Conservation (phyloP, 2,113 vertebrate genomes). For the Crotalus viridis region DNA sequence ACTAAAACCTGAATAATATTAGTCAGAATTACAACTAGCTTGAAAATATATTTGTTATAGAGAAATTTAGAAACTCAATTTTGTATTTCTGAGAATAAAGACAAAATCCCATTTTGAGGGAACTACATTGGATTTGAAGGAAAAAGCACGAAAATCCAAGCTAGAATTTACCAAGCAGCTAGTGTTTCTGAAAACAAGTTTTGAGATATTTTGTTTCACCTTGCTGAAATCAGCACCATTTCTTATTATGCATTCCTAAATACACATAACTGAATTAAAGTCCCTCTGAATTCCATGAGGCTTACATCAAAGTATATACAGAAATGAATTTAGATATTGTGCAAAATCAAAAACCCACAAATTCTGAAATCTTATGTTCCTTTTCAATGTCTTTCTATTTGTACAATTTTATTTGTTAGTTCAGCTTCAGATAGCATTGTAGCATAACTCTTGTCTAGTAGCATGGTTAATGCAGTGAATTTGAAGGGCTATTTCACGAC, state of each 20-base stretch:
- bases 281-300: not conserved
- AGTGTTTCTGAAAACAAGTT: not conserved
- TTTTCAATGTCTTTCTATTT: not conserved
- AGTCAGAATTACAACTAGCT: not conserved
- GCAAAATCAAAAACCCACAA: not conserved
- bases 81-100: constrained; percentile 1
- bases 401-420: not conserved
- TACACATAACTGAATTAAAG: not conserved
- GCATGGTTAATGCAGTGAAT: not conserved
- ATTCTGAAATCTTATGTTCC: not conserved
- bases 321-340: not conserved
- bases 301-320: not conserved
- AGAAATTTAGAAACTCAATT: not conserved
- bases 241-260: not conserved
- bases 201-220: not conserved
- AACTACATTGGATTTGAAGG: not conserved
- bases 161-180: not conserved
- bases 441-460: not conserved
- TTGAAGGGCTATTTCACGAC: not conserved
- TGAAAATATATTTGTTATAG: not conserved
- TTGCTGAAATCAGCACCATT: not conserved
- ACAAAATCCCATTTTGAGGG: not conserved
- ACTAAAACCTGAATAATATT: not conserved
- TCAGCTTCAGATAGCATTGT: not conserved
- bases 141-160: not conserved